A percentile compares a stretch with the other conserved stretches of the same genome.
These are phyloP conservation scores for Pocillopora damicornis DNA, from an alignment of 64 coral and sea anemone genomes.

Conservation along the genomic window DNA sequence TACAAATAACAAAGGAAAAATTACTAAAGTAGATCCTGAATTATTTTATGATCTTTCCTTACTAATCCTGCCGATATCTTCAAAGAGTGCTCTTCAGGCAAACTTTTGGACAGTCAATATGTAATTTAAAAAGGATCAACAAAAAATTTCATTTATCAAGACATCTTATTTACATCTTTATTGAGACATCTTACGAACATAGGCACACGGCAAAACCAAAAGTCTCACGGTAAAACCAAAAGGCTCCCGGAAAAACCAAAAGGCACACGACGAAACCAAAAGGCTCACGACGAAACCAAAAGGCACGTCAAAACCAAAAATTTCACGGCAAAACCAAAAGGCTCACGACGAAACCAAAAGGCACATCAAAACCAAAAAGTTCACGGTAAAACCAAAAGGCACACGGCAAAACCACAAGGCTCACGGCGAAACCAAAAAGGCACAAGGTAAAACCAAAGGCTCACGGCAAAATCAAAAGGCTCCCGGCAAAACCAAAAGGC, in stretches of 20 bases:
- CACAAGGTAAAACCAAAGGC: conserved; percentile 9
- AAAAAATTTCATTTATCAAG: too few relatives aligned
- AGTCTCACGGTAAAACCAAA: background rate
- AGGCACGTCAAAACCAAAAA: conserved; percentile 11
- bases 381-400: conserved; percentile 7
- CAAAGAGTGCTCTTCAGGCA: too few relatives aligned
- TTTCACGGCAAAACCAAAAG: conserved; percentile 6
- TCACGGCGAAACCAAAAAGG: background rate
- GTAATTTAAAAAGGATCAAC: too few relatives aligned
- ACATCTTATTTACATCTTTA: too few relatives aligned
- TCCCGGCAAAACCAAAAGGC: background rate
- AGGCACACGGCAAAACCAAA: background rate
- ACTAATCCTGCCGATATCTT: too few relatives aligned
- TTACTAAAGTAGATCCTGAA: too few relatives aligned
- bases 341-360: background rate
- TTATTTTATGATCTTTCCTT: too few relatives aligned
- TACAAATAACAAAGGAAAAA: too few relatives aligned
- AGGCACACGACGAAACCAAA: background rate
- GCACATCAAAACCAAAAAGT: background rate
- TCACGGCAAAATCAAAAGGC: background rate
- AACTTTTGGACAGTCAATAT: too few relatives aligned
- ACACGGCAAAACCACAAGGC: background rate
- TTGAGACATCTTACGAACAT: too few relatives aligned
- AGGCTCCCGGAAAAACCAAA: conserved; percentile 10
- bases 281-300: conserved; percentile 8